Evolutionary conservation across 2,797 vertebrate genomes (phyloP), one percentile per base, ranked within the genome.

Genomic region (Dallia pectoralis): DNA sequence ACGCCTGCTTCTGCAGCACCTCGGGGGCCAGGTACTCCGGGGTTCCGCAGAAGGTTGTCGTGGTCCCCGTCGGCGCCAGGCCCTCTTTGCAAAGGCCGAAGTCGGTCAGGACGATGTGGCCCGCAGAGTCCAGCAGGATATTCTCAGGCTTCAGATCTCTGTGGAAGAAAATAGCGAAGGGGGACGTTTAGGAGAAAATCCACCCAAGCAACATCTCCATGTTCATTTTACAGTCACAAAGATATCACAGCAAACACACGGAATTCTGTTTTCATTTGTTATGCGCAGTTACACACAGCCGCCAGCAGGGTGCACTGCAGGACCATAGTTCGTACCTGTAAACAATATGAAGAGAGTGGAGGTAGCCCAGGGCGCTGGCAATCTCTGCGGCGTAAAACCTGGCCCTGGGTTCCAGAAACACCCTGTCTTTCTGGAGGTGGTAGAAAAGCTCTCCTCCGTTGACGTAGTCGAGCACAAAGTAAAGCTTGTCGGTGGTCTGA

Each of bases 81-180:
- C 97, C 97, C 86, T 99, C 97, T 86, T 99, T 99, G 92, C 97
- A 99, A 72, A 99, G 95, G 67, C 97, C 97, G 32, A 99, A 99
- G 88, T 99, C 97, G 32, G 97, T 99, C 73, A 99, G 92, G 77
- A 99, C 95, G 44, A 99, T 98, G 81, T 99, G 97, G 2, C 97
- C 97, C 83, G 96, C 94, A 0, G 96, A 98, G 87, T 99, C 97
- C 0, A 99, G 87, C 77, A 99, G 89, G 89, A 99, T 99, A 88
- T 99, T 99, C 89, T 99, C 97, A 0, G 97, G 97, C 83, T 99
- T 99, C 88, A 99, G 91, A 90, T 99, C 97, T 93, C 98, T 96
- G 88, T 91, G 89, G 68, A 92, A 88, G 2, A 94, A 14, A 27
- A 16, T 48, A 0, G 29, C 1, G 16, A 36, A 8, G 27, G 16